Conservation (phyloP, 2,888 invertebrate genomes). For the Eupithecia centaureata region DNA sequence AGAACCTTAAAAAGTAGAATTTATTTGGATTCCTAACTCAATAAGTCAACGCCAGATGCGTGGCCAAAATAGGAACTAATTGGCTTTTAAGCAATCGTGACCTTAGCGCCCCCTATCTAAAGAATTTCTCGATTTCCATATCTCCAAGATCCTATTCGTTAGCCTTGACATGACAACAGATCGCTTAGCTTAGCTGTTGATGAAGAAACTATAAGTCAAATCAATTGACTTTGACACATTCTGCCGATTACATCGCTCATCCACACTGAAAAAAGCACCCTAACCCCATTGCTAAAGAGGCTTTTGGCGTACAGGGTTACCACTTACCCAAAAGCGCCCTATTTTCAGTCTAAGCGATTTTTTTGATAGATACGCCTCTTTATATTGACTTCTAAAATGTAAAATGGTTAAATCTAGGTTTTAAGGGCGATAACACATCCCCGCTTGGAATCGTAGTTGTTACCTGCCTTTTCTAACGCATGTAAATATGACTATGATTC, state of each 20-base stretch:
- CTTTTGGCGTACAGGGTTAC: no score
- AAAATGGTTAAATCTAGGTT: neutral
- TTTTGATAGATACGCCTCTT: neutral
- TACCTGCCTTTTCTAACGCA: no score
- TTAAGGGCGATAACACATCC: no score
- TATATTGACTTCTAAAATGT: no score
- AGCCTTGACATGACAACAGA: neutral
- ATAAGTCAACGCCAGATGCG: neutral
- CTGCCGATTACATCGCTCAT: neutral
- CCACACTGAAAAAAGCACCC: neutral
- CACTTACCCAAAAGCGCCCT: neutral
- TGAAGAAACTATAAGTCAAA: neutral
- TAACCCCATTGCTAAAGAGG: no score
- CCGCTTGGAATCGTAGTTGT: no score
- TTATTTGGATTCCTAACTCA: no score
- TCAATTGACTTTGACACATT: neutral
- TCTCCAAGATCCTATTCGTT: neutral
- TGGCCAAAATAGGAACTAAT: neutral
- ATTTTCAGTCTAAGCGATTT: neutral
- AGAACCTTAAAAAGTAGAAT: neutral
- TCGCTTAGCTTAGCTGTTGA: neutral
- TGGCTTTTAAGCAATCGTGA: neutral
- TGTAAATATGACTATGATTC: no score
- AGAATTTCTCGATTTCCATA: neutral
- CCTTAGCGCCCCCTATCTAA: neutral